Percentiles rank a stretch among this genome's conserved stretches.
Conservation (phyloP, 2,888 invertebrate species). For the Dysmachus trigonus region DNA sequence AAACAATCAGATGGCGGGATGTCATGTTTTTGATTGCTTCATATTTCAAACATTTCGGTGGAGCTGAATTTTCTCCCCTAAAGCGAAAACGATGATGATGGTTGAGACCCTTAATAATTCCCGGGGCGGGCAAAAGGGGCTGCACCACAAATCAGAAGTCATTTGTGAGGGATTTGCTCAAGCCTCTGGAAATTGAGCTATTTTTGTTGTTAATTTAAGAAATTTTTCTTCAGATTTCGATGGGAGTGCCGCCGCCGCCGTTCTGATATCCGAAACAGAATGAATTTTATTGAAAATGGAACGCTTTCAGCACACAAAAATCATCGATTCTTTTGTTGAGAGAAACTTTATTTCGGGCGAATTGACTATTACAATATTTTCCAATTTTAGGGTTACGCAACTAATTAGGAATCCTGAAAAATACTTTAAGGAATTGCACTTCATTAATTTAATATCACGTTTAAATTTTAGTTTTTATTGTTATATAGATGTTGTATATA, state of each 20-base stretch:
- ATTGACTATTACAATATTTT: background rate
- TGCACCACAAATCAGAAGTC: slow-evolving; percentile 9
- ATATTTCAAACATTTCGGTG: slow-evolving; percentile 31
- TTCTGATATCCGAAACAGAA: background rate
- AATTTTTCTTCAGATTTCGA: background rate
- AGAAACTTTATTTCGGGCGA: background rate
- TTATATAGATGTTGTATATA: background rate
- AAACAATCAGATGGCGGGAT: slow-evolving; percentile 22
- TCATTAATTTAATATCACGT: background rate
- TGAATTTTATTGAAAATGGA: background rate
- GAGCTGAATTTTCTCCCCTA: background rate
- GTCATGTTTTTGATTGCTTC: slow-evolving; percentile 39
- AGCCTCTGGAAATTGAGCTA: background rate
- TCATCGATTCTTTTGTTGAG: background rate
- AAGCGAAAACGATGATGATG: background rate
- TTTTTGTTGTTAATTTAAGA: background rate
- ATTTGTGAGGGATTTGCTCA: slow-evolving; percentile 1
- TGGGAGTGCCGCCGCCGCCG: background rate
- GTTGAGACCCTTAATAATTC: background rate
- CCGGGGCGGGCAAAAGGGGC: background rate
- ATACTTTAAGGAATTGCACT: background rate
- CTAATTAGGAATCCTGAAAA: background rate
- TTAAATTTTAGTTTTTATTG: background rate
- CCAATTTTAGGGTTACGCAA: background rate
- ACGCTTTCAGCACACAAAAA: background rate